phyloP scores from a whole-genome alignment of 2,113 vertebrate genomes.

The Oncorhynchus kisutch region DNA sequence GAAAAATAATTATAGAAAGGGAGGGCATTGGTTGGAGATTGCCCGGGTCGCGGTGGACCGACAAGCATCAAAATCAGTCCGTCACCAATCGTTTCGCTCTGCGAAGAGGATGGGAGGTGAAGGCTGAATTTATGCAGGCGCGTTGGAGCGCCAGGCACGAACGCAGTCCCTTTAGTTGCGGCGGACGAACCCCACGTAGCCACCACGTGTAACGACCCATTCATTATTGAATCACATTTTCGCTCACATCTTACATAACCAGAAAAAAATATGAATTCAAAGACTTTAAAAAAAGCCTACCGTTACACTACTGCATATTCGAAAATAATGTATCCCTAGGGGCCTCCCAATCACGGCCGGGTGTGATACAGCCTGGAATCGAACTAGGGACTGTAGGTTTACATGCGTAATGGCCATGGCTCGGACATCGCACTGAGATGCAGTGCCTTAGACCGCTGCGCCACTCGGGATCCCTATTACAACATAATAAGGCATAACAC shows the following conservation, averaged over 20 bases:
- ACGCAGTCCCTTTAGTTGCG: slow-evolving; percentile 21
- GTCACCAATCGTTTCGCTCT: not conserved
- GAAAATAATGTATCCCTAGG: not conserved
- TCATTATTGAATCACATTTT: not conserved
- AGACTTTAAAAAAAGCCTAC: no score
- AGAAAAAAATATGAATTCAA: slow-evolving; percentile 6
- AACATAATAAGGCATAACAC: not conserved
- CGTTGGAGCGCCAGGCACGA: not conserved
- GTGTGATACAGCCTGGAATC: no score
- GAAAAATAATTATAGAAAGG: not conserved
- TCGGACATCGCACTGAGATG: no score
- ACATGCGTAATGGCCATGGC: no score
- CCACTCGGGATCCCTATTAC: not conserved
- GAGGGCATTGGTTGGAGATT: not conserved
- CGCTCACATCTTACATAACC: slow-evolving; percentile 1
- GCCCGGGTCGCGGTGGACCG: not conserved
- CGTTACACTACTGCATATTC: slow-evolving; percentile 5
- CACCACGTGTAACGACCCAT: not conserved
- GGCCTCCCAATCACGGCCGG: no score
- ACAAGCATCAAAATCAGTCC: not conserved
- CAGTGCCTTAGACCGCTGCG: no score
- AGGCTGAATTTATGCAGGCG: not conserved
- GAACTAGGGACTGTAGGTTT: no score
- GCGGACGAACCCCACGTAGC: not conserved
- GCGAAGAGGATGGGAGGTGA: not conserved